Base-by-base conservation (phyloP, 1,140 invertebrate genomes). In the Drosophila ironensis region DNA sequence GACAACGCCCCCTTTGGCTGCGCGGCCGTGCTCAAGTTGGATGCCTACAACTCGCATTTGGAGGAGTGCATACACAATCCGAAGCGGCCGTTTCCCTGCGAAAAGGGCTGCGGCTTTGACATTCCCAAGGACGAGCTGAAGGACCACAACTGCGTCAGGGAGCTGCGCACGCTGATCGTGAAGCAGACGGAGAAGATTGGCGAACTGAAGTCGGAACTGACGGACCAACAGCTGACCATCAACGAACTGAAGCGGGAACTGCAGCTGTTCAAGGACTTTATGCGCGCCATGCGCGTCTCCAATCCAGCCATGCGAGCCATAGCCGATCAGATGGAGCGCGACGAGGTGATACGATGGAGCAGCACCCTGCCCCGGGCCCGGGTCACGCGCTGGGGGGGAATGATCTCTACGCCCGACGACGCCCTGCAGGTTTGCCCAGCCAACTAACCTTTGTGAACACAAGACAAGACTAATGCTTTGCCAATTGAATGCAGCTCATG, bases 91-190 rank as follows among this genome's bases (percentile, higher is more conserved):
- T 94, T 98, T 61, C 94, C 94, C 17, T 99, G 98, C 90, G 97
- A 98, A 74, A 94, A 95, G 84, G 97, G 97, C 3, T 99, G 98
- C 90, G 97, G 96, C 30, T 92, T 98, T 16, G 94, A 98, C 45
- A 96, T 98, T 77, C 97, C 97, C 17, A 98, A 98, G 91, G 97
- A 98, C 91, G 97, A 98, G 90, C 89, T 98, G 0, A 96, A 96
- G 25, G 95, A 97, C 73, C 98, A 99, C 87, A 98, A 98, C 87
- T 99, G 98, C 90, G 95, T 98, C 4, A 92, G 95, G 64, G 97
- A 98, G 90, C 90, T 99, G 1, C 92, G 97, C 46, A 93, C 93
- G 5, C 88, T 98, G n/a, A 95, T 98, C 47, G 93, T 96, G 40
- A 94, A 94, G 17, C 96, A 98, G 87, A 94, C 97, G 64, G 94